Conservation (phyloP, 2,888 invertebrate species). For the Papilio demoleus region DNA sequence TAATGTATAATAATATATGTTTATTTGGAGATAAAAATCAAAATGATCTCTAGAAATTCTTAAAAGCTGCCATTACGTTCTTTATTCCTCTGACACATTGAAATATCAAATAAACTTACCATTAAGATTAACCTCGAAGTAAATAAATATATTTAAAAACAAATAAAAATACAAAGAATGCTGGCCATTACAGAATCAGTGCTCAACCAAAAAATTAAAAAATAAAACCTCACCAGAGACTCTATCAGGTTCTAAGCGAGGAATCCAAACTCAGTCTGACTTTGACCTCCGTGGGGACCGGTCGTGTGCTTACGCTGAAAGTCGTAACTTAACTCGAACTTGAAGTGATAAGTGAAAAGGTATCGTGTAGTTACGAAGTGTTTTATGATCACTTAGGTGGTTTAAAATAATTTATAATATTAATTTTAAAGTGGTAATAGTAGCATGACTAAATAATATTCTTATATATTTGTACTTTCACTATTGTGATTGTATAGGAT, state of each 20-base stretch:
- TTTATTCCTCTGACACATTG: too few relatives aligned
- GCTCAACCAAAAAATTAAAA: constrained; percentile 20
- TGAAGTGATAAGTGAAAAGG: constrained; percentile 42
- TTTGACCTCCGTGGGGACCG: constrained; percentile 48
- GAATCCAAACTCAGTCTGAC: constrained; percentile 56
- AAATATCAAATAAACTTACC: neutral
- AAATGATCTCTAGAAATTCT: too few relatives aligned
- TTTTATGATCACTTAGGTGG: neutral
- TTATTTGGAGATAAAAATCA: too few relatives aligned
- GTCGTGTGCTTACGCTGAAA: constrained; percentile 55
- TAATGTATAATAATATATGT: too few relatives aligned
- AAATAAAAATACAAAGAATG: constrained; percentile 17
- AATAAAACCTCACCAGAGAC: constrained; percentile 16
- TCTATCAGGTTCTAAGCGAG: constrained; percentile 38
- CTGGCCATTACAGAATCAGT: constrained; percentile 27
- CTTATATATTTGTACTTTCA: constrained; percentile 29
- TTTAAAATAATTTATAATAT: neutral
- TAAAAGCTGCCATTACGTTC: too few relatives aligned
- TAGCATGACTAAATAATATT: neutral
- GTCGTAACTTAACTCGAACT: constrained; percentile 57
- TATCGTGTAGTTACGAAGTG: constrained; percentile 10
- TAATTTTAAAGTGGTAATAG: neutral
- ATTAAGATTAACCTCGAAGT: neutral
- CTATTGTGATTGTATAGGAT: constrained; percentile 2
- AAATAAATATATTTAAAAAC: neutral